Evolutionary conservation across 2,113 vertebrate genomes (phyloP).

Genomic region (rabbit (Oryctolagus cuniculus)): DNA sequence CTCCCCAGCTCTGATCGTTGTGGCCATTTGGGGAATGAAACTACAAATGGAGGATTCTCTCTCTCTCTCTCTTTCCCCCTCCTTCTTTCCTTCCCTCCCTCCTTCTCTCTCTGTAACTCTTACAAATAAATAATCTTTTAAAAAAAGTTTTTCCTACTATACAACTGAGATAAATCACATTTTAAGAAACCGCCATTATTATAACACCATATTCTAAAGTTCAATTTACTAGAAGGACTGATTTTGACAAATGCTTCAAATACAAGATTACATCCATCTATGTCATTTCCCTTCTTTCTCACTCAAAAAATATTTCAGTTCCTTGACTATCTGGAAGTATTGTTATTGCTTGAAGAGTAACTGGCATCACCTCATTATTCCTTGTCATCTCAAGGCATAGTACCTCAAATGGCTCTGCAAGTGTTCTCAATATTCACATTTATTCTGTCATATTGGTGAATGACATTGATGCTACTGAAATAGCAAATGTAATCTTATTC

Average conservation of each 20-base stretch:
- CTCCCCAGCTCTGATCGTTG: no score
- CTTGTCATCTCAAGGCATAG: constrained; percentile 4
- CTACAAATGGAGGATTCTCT: no score
- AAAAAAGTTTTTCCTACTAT: no score
- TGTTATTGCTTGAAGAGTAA: background rate
- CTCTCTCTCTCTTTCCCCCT: no score
- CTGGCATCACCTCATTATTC: background rate
- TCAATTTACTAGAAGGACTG: background rate
- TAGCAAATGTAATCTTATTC: background rate
- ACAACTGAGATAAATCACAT: no score
- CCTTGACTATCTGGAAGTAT: background rate
- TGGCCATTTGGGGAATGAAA: no score
- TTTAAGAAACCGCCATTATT: background rate
- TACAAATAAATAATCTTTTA: no score
- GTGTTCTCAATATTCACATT: background rate
- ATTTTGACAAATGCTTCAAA: background rate
- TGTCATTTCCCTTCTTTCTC: background rate
- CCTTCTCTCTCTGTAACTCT: no score
- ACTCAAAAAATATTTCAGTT: background rate
- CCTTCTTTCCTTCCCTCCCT: no score
- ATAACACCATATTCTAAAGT: background rate
- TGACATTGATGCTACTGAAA: background rate
- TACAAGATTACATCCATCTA: background rate
- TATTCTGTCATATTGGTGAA: background rate
- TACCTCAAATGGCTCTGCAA: background rate